Conservation (phyloP, 2,113 vertebrate species). For the Myrmecophaga tridactyla region DNA sequence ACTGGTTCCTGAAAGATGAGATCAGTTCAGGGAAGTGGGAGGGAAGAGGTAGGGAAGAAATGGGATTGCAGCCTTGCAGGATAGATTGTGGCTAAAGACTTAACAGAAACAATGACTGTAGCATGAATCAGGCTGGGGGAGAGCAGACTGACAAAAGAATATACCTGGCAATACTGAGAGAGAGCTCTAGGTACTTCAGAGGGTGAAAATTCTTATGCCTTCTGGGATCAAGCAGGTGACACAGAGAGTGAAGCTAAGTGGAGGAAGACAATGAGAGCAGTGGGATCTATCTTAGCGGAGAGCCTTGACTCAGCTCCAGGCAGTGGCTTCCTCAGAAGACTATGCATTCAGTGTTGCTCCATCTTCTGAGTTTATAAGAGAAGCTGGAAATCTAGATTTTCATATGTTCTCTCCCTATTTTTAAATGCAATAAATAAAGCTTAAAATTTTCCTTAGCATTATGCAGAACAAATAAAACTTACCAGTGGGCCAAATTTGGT, state of each 20-base stretch:
- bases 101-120: not conserved
- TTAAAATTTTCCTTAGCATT: not conserved
- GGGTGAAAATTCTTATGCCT: not conserved
- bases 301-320: not conserved
- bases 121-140: fast-evolving
- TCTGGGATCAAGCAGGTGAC: fast-evolving
- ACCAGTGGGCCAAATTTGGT: not conserved
- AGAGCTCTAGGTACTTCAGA: not conserved
- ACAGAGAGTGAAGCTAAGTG: too few relatives aligned
- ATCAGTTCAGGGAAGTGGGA: not conserved
- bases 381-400: not conserved
- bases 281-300: too few relatives aligned
- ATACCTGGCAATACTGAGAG: not conserved
- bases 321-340: not conserved
- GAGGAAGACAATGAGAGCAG: fast-evolving
- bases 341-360: not conserved
- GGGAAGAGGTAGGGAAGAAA: not conserved
- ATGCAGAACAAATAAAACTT: not conserved
- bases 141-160: not conserved
- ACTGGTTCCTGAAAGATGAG: not conserved
- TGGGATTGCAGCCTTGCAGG: not conserved
- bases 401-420: not conserved
- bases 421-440: not conserved
- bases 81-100: too few relatives aligned
- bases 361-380: not conserved